Evolutionary conservation across 2,113 vertebrate species (phyloP).

Genomic region (Lepidothrix coronata): DNA sequence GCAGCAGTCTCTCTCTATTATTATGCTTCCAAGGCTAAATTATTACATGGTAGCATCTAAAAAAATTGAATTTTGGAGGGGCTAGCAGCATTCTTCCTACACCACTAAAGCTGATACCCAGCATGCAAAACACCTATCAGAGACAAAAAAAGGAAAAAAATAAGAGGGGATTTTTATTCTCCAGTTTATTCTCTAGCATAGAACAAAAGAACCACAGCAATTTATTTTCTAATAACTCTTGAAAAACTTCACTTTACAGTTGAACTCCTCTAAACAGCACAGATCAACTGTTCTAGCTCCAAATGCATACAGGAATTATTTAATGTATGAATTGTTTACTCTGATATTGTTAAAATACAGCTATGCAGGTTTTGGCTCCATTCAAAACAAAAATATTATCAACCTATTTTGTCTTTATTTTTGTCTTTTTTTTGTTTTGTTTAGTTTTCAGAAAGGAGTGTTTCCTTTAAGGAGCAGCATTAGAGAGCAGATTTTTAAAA

Average conservation of each 20-base stretch:
- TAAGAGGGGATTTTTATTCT: neutral
- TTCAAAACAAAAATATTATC: neutral
- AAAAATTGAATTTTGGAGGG: neutral
- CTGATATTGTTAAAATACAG: neutral
- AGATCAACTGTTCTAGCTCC: neutral
- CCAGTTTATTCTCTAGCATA: neutral
- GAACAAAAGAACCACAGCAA: neutral
- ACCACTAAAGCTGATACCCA: neutral
- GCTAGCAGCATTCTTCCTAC: neutral
- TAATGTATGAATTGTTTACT: neutral
- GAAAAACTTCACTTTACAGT: neutral
- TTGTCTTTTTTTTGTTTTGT: neutral
- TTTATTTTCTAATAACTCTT: neutral
- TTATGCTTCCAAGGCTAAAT: neutral
- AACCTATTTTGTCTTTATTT: neutral
- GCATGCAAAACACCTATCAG: neutral
- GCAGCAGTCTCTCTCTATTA: neutral
- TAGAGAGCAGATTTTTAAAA: conserved; percentile 23
- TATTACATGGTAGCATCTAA: neutral
- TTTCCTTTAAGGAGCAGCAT: neutral
- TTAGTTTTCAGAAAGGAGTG: neutral
- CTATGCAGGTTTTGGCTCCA: neutral
- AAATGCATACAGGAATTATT: neutral
- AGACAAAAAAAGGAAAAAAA: neutral
- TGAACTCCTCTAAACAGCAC: neutral